These are phyloP conservation scores for Sebastes flavidus DNA, from an alignment of 2,797 vertebrate species.

Conservation along the genomic window DNA sequence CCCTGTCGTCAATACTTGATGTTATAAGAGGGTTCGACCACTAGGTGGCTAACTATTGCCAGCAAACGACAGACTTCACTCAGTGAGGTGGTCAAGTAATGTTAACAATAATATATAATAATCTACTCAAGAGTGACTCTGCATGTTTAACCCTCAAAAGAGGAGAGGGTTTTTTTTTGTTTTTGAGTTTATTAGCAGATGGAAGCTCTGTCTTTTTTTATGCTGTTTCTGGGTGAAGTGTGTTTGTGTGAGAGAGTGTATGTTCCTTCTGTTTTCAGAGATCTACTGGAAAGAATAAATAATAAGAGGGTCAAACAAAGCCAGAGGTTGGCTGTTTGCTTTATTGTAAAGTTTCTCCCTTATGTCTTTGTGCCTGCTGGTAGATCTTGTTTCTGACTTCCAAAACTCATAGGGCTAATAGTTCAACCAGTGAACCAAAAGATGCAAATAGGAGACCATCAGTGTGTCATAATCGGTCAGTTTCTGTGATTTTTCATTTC, in stretches of 20 bases:
- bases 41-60: constrained; percentile 74
- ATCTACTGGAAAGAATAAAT: constrained; percentile 74
- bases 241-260: constrained; percentile 10
- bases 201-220: constrained; percentile 29
- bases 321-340: constrained; percentile 59
- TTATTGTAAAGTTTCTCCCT: constrained; percentile 66
- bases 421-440: constrained; percentile 47
- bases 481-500: not conserved
- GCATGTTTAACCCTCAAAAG: constrained; percentile 47
- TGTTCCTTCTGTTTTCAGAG: constrained; percentile 45
- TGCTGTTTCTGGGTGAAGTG: constrained; percentile 21
- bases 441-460: constrained; percentile 31
- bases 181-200: constrained; percentile 24
- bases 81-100: constrained; percentile 42
- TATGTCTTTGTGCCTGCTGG: constrained; percentile 71
- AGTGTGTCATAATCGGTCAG: not conserved
- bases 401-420: constrained; percentile 68
- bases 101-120: constrained; percentile 51
- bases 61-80: constrained; percentile 52
- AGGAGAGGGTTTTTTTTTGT: not conserved
- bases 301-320: constrained; percentile 60
- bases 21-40: constrained; percentile 70
- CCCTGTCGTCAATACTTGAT: constrained; percentile 69
- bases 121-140: constrained; percentile 37
- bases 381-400: constrained; percentile 73